Base-by-base conservation (phyloP, 2,888 invertebrate species). In the Omphaloscelis lunosa region DNA sequence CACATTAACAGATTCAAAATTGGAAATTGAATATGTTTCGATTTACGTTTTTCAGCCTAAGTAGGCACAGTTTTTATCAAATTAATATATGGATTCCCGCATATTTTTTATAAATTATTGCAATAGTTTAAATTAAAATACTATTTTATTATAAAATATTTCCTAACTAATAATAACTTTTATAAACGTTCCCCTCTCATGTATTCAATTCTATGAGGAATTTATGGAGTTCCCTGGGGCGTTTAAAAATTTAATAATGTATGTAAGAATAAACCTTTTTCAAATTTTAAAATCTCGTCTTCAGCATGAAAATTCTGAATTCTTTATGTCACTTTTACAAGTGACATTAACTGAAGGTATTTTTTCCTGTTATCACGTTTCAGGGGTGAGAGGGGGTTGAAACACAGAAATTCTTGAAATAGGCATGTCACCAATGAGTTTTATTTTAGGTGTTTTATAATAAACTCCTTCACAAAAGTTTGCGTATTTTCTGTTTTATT, bases 141-240 rank as follows among this genome's bases (percentile, higher is more conserved):
- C 34, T 12, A 39, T 39, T 56, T 53, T 12, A 20, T 5, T 20
- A 27, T 20, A 23, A 29, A 41, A 69, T 17, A 62, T n/a, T 29
- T 41, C n/a, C n/a, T n/a, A 65, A n/a, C n/a, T n/a, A 41, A 63
- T 63, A 41, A 56, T 39, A 56, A 59, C 27, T 39, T 74, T 71
- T 27, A 71, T 59, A 74, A 39, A 39, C 23, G 27, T 29, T 59
- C 8, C 12, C 4, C 29, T 39, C 23, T 17, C 15, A 56, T 7
- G 15, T 66, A 51, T 56, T 67, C 23, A 29, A 59, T 72, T 41
- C 9, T 15, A 51, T 62, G 1, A 62, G 23, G 27, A 73, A 73
- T 73, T 62, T 73, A 75, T 34, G 7, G 11, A 73, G 12, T 20
- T 3, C 3, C 20, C 1, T 1, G 11, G 17, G 6, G 41, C 29